Percentiles rank a stretch among this genome's conserved stretches.
Conservation (phyloP, 2,888 invertebrate species). For the Formica aserva region DNA sequence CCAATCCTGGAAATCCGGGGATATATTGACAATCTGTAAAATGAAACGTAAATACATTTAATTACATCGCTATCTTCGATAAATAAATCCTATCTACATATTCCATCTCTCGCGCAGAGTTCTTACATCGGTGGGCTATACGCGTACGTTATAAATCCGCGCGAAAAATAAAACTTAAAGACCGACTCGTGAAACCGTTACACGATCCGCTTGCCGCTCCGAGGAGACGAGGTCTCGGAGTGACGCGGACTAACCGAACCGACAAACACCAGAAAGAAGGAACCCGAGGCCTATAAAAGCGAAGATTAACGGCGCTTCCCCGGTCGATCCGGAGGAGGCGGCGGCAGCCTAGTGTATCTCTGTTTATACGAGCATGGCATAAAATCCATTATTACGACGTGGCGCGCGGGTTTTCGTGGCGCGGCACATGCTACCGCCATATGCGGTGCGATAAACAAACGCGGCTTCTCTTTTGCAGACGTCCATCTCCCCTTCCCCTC, state of each 20-base stretch:
- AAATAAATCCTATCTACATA: slow-evolving; percentile 51
- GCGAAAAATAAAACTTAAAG: neutral
- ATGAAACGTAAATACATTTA: slow-evolving; percentile 25
- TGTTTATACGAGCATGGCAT: slow-evolving; percentile 73
- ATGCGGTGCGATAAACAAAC: slow-evolving; percentile 84
- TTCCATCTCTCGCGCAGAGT: neutral
- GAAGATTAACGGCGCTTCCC: slow-evolving; percentile 70
- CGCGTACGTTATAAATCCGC: neutral
- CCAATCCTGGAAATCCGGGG: slow-evolving; percentile 87
- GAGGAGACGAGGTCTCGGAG: neutral
- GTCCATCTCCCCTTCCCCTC: slow-evolving; percentile 57
- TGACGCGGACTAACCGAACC: slow-evolving; percentile 56
- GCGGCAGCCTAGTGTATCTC: slow-evolving; percentile 64
- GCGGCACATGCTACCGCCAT: slow-evolving; percentile 84
- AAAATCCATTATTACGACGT: slow-evolving; percentile 68
- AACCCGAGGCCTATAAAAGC: slow-evolving; percentile 66
- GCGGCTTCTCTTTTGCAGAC: slow-evolving; percentile 81
- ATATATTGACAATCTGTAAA: slow-evolving; percentile 92
- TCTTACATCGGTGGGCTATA: neutral
- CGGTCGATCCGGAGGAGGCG: slow-evolving; percentile 54
- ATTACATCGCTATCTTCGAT: neutral
- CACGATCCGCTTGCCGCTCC: neutral
- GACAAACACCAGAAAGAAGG: slow-evolving; percentile 53
- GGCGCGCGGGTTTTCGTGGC: slow-evolving; percentile 72
- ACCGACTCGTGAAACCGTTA: neutral